phyloP scores from a whole-genome alignment of 2,797 vertebrate genomes.

The Orientallactaga sibirica region DNA sequence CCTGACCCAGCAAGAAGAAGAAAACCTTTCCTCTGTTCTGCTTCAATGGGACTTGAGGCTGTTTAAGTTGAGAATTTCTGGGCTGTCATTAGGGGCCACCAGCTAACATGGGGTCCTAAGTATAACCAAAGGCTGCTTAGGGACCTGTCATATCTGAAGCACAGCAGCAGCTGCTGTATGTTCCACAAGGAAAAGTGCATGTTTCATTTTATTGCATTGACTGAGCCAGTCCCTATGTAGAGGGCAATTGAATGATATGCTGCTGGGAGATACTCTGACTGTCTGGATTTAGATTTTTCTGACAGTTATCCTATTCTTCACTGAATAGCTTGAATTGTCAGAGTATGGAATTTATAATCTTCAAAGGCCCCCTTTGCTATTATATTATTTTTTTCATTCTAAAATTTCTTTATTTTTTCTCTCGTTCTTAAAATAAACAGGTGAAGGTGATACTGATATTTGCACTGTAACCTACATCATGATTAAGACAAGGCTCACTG shows the following conservation, averaged over 20 bases:
- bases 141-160: constrained; percentile 54
- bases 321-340: constrained; percentile 53
- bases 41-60: constrained; percentile 37
- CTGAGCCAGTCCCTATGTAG: constrained; percentile 68
- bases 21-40: constrained; percentile 22
- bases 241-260: constrained; percentile 79
- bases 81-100: constrained; percentile 2
- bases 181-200: constrained; percentile 71
- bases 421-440: not conserved
- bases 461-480: not conserved
- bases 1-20: not conserved
- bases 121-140: constrained; percentile 34
- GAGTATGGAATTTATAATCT: constrained; percentile 70
- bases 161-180: constrained; percentile 51
- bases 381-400: constrained; percentile 14
- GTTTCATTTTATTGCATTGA: constrained; percentile 80
- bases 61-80: constrained; percentile 41
- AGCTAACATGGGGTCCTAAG: not conserved
- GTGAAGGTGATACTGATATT: constrained; percentile 17
- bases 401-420: constrained; percentile 41
- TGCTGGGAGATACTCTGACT: constrained; percentile 74
- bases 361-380: constrained; percentile 29
- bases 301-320: constrained; percentile 73
- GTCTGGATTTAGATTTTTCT: constrained; percentile 76
- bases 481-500: constrained; percentile 2